A percentile compares a stretch with the other conserved stretches of the same genome.
Conservation (phyloP, 2,888 invertebrate genomes). For the Calameuta idolon region DNA sequence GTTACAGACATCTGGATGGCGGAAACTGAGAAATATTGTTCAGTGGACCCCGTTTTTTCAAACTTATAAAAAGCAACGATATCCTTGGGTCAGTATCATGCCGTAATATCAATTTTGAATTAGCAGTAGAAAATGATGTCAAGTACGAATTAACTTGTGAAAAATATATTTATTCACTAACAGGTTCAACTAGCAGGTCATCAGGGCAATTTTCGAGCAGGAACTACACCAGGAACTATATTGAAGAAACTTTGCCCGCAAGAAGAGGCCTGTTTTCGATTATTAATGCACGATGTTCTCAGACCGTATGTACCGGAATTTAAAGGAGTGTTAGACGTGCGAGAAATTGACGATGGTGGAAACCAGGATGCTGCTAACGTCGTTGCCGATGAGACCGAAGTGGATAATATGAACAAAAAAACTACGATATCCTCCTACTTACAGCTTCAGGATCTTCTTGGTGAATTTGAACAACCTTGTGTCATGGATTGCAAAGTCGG, state of each 20-base stretch:
- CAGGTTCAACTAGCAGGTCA: slow-evolving; percentile 89
- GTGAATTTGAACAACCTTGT: slow-evolving; percentile 91
- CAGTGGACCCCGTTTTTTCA: slow-evolving; percentile 98
- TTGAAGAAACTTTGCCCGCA: slow-evolving; percentile 91
- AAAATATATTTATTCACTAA: background rate
- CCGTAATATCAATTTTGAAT: background rate
- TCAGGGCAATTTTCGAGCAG: slow-evolving; percentile 95
- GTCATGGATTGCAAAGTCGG: slow-evolving; percentile 99
- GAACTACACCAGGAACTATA: slow-evolving; percentile 93
- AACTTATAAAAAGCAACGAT: slow-evolving; percentile 94
- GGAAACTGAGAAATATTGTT: slow-evolving; percentile 92
- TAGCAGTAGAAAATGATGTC: background rate
- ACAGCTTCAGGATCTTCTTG: slow-evolving; percentile 91
- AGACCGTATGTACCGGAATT: slow-evolving; percentile 93
- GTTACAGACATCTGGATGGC: slow-evolving; percentile 92
- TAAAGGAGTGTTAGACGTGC: slow-evolving; percentile 74
- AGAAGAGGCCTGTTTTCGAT: slow-evolving; percentile 88
- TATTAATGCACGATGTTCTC: slow-evolving; percentile 89
- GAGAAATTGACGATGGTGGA: slow-evolving; percentile 57
- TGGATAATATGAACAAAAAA: slow-evolving; percentile 37
- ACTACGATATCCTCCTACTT: slow-evolving; percentile 73
- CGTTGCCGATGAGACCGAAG: slow-evolving; percentile 27
- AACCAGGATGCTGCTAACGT: slow-evolving; percentile 21
- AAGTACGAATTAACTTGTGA: background rate
- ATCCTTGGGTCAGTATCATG: slow-evolving; percentile 83